Percentiles rank a stretch among this genome's conserved stretches.
Evolutionary conservation across 37 sponge, comb jelly and placozoan species (phyloP).

Genomic region (Tethya wilhelma): DNA sequence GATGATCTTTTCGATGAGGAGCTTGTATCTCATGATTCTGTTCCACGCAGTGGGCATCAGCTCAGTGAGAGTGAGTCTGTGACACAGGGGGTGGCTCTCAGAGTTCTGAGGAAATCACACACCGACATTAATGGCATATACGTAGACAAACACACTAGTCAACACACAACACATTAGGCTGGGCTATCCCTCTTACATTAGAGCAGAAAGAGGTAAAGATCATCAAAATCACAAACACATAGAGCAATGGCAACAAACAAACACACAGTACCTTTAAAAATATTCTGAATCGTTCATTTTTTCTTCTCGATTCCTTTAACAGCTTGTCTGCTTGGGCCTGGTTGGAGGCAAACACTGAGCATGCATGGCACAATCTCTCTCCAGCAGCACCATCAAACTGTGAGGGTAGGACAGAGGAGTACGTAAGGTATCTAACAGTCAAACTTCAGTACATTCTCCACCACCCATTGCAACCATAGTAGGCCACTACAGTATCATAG

Average conservation of each 20-base stretch:
- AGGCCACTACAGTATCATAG: no score
- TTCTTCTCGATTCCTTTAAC: slow-evolving; percentile 63
- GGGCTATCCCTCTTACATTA: background rate
- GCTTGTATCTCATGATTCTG: slow-evolving; percentile 70
- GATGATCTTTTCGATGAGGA: slow-evolving; percentile 61
- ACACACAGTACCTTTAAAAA: slow-evolving; percentile 56
- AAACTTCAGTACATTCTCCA: no score
- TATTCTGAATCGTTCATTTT: slow-evolving; percentile 59
- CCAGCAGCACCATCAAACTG: slow-evolving; percentile 78
- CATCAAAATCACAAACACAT: background rate
- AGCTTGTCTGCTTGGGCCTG: slow-evolving; percentile 66
- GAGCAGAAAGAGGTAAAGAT: background rate
- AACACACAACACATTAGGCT: no score
- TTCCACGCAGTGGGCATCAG: slow-evolving; percentile 75
- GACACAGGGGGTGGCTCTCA: slow-evolving; percentile 54
- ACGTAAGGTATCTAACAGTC: no score
- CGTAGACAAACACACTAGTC: no score
- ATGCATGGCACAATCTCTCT: slow-evolving; percentile 66
- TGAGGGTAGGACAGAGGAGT: no score
- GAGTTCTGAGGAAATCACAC: slow-evolving; percentile 27
- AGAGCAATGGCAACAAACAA: background rate
- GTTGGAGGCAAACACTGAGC: slow-evolving; percentile 79
- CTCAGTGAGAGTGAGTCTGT: slow-evolving; percentile 59
- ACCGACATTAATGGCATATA: background rate
- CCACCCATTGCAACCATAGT: no score